Conservation (phyloP, 2,888 invertebrate genomes). For the Amaurobius ferox region DNA sequence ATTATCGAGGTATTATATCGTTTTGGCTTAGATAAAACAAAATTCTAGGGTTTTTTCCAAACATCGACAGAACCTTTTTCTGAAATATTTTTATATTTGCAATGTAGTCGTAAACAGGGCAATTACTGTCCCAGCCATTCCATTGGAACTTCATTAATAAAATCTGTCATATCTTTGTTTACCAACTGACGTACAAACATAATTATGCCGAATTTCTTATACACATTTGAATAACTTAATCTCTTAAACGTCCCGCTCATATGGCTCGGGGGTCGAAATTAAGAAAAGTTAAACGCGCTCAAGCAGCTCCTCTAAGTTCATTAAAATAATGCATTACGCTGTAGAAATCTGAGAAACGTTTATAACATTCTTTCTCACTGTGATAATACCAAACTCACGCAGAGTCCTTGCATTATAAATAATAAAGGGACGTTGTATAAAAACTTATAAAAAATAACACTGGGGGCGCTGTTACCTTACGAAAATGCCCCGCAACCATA, state of each 20-base stretch:
- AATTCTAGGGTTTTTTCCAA: too few species aligned
- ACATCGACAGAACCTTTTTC: too few species aligned
- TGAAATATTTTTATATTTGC: too few species aligned
- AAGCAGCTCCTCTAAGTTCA: background rate
- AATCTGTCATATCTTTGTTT: background rate
- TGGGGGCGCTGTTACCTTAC: background rate
- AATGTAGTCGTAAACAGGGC: too few species aligned
- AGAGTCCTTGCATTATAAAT: constrained; percentile 21
- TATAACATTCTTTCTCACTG: constrained; percentile 50
- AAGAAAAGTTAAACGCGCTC: background rate
- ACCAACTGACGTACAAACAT: background rate
- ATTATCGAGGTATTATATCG: too few species aligned
- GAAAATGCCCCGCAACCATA: constrained; percentile 42
- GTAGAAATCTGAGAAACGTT: constrained; percentile 15
- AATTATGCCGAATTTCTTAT: background rate
- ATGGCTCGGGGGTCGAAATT: background rate
- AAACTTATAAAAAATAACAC: background rate
- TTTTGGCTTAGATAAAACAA: too few species aligned
- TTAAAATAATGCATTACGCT: background rate
- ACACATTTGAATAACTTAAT: background rate
- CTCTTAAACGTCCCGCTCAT: background rate
- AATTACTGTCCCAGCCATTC: too few species aligned
- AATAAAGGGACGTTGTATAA: constrained; percentile 5
- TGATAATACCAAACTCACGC: constrained; percentile 52
- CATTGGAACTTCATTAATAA: constrained; percentile 3